Base-by-base conservation (phyloP, 2,888 invertebrate genomes). In the Volucella inanis region DNA sequence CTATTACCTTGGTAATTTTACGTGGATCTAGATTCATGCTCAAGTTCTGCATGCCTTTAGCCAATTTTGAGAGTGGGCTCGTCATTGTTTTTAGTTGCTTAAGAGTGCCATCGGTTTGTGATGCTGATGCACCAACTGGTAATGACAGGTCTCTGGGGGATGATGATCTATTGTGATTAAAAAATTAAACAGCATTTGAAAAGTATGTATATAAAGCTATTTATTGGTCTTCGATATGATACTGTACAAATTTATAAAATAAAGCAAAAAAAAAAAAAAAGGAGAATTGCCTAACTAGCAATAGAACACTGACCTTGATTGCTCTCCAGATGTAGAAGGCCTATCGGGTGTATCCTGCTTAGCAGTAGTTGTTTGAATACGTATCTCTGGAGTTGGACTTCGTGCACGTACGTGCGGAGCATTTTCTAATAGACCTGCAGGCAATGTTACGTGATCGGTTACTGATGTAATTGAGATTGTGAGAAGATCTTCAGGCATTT, bases 11-110 rank as follows among this genome's bases (percentile, higher is more conserved):
- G 11, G 88, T 89, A 14, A 96, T 94, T 90, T 96, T 97, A 82
- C 97, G 94, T 0, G 97, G 97, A 92, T 97, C 97, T 89, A 97
- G 93, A 92, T 97, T 97, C 12, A 96, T 95, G 0, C 97, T 96
- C 65, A 97, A 93, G 89, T 94, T 96, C 91, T 97, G 97, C 89
- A 97, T 95, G 0, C 97, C 97, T 91, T 96, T 97, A 0, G 97
- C 97, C 61, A 98, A 92, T 90, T 97, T 97, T 0, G 96, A 95
- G 38, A 98, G 93, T 0, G 97, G 96, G 90, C 95, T 96, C 0
- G 95, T 93, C 3, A 95, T 93, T 87, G 93, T 94, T 89, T 94
- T 95, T 11, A 95, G 91, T 81, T 95, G 94, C 87, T 94, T 95
- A 43, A 97, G 91, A 55, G 96, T 96, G 3, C 95, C 96, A 89